Evolutionary conservation across 2,113 vertebrate genomes (phyloP), one percentile per base, ranked within the genome.

Genomic region (Taurulus bubalis): DNA sequence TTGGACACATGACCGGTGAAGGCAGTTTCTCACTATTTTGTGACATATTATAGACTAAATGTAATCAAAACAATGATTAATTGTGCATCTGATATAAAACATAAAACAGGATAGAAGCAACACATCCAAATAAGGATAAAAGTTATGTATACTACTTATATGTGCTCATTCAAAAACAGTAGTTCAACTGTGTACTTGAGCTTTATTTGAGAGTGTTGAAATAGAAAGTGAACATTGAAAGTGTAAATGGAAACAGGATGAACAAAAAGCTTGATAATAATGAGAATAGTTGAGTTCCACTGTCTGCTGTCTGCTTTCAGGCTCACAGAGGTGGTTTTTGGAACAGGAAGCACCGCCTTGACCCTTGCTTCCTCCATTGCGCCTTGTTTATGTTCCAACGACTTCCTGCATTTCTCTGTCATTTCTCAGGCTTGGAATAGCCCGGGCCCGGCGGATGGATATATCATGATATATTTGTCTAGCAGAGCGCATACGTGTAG

Each of bases 281-380:
- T n/a, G 75, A 45, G n/a, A 40, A 32, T 3, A 28, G 14, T 79
- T 34, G 2, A 11, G 9, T 24, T 58, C 11, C 6, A 45, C 70
- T 69, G 55, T 80, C 22, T 68, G 66, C 65, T 79, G 78, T 72
- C 72, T 69, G 74, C 80, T 75, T 24, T 67, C 75, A 71, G 66
- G 49, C 74, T 51, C 76, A 58, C 80, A 66, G 84, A 89, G 84
- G 85, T 86, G 90, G 91, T 90, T 77, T 20, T 72, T 85, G 80
- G 83, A 96, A 95, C 92, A 94, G 93, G 94, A 96, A 95, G 93
- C 80, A 84, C 92, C 83, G 89, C 90, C 87, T 93, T 92, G 82
- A 93, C 91, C 79, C 85, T 53, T 64, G 89, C 94, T 96, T 96
- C 95, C 95, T 95, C 92, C 94, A 94, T 94, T 95, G 91, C 85